Conservation (phyloP, 2,113 vertebrate species). For the Sterrhoptilus dennistouni region DNA sequence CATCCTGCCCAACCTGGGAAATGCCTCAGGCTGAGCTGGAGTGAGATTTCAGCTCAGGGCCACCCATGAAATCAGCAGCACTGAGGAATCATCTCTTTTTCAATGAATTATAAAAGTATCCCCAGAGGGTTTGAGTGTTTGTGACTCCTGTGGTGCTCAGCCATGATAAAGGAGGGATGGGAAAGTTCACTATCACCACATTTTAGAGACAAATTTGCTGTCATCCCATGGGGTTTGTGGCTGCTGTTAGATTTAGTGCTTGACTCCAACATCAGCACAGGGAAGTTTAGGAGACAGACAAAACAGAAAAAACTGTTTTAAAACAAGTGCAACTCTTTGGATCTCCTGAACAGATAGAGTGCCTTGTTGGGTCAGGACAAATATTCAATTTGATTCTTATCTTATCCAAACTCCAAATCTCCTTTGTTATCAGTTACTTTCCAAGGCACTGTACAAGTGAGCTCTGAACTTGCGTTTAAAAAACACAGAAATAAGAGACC, state of each 20-base stretch:
- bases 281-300: not conserved
- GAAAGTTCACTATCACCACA: not conserved
- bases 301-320: not conserved
- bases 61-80: not conserved
- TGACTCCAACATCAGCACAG: not conserved
- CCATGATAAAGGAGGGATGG: not conserved
- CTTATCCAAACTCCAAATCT: conserved; percentile 14
- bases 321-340: not conserved
- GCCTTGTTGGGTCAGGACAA: not conserved
- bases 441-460: not conserved
- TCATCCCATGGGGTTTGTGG: not conserved
- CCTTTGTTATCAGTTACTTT: conserved; percentile 10
- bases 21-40: not conserved
- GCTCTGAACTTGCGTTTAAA: not conserved
- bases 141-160: not conserved
- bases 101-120: not conserved
- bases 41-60: not conserved
- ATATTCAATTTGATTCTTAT: conserved; percentile 44
- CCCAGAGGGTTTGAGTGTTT: not conserved
- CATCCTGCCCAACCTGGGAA: not conserved
- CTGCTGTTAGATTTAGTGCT: not conserved
- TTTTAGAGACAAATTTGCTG: not conserved
- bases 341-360: not conserved
- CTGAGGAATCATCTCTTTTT: not conserved
- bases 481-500: not conserved